Percentiles rank a stretch among this genome's conserved stretches.
These are phyloP conservation scores for Astropecten irregularis DNA, from an alignment of 53 echinoderm and acorn worm genomes.

Conservation along the genomic window DNA sequence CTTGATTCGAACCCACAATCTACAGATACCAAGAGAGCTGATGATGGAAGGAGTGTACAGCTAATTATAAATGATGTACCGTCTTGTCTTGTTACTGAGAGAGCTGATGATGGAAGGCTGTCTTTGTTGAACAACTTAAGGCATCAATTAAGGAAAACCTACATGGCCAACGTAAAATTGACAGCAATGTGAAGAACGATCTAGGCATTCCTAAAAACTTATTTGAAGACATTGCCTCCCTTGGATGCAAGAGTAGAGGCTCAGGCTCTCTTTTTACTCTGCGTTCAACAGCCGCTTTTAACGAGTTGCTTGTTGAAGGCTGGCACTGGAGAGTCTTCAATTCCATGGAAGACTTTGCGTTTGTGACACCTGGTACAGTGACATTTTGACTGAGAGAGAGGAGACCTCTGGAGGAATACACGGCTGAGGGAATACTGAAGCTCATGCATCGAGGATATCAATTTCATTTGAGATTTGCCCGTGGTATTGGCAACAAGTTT, in stretches of 20 bases:
- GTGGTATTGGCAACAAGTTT: background rate
- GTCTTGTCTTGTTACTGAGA: no score
- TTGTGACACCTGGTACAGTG: slow-evolving; percentile 16
- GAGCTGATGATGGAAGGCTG: no score
- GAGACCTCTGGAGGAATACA: slow-evolving; percentile 57
- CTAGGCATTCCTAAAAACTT: slow-evolving; percentile 11
- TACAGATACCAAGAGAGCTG: no score
- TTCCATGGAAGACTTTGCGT: no score
- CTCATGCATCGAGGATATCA: slow-evolving; percentile 27
- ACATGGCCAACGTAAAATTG: no score
- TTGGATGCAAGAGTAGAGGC: background rate
- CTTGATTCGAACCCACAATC: no score
- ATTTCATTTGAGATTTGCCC: slow-evolving; percentile 54
- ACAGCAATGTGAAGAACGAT: no score
- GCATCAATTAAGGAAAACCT: no score
- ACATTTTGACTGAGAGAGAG: slow-evolving; percentile 47
- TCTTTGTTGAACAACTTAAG: no score
- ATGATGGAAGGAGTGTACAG: no score
- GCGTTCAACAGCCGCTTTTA: background rate
- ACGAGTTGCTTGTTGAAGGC: slow-evolving; percentile 37
- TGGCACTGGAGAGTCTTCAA: slow-evolving; percentile 47
- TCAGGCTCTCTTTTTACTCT: background rate
- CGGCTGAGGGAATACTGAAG: slow-evolving; percentile 18
- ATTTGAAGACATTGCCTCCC: slow-evolving; percentile 24
- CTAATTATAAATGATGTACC: no score